phyloP scores from a whole-genome alignment of 2,888 invertebrate genomes.

The Netelia melanura region DNA sequence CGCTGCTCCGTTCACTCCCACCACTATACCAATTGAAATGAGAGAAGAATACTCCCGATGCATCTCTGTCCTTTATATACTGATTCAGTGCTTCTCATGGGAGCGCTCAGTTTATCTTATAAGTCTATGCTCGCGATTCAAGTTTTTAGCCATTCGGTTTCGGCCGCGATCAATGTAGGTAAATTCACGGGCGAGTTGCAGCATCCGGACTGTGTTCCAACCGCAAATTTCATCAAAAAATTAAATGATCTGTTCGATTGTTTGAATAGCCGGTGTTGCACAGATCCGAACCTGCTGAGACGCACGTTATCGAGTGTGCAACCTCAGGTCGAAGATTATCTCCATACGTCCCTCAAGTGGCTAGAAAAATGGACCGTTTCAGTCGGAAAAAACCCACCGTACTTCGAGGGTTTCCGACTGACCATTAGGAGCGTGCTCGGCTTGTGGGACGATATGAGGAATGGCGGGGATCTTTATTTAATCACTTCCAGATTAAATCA shows the following conservation, averaged over 20 bases:
- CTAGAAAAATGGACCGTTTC: constrained; percentile 58
- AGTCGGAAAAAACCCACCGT: constrained; percentile 65
- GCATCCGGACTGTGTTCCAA: constrained; percentile 58
- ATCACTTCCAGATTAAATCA: constrained; percentile 69
- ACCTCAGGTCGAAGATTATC: constrained; percentile 64
- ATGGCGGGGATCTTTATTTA: constrained; percentile 63
- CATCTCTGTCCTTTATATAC: too few relatives aligned
- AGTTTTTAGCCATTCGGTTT: constrained; percentile 72
- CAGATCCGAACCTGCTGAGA: constrained; percentile 62
- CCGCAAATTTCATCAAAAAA: constrained; percentile 70
- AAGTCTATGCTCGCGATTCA: constrained; percentile 73
- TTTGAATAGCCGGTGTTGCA: constrained; percentile 67
- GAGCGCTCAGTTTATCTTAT: too few relatives aligned
- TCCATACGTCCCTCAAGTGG: constrained; percentile 55
- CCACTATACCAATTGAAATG: too few relatives aligned
- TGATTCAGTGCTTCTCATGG: too few relatives aligned
- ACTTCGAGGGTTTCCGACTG: constrained; percentile 68
- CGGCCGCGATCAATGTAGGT: constrained; percentile 68
- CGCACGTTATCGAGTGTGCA: constrained; percentile 50
- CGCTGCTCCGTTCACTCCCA: too few relatives aligned
- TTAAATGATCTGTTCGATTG: constrained; percentile 72
- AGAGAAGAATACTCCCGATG: too few relatives aligned
- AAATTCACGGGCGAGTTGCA: constrained; percentile 62
- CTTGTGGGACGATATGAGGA: constrained; percentile 69
- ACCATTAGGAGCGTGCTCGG: constrained; percentile 68